A percentile compares a stretch with the other conserved stretches of the same genome.
Evolutionary conservation across 2,888 invertebrate genomes (phyloP).

Genomic region (Diplolepis rosae): DNA sequence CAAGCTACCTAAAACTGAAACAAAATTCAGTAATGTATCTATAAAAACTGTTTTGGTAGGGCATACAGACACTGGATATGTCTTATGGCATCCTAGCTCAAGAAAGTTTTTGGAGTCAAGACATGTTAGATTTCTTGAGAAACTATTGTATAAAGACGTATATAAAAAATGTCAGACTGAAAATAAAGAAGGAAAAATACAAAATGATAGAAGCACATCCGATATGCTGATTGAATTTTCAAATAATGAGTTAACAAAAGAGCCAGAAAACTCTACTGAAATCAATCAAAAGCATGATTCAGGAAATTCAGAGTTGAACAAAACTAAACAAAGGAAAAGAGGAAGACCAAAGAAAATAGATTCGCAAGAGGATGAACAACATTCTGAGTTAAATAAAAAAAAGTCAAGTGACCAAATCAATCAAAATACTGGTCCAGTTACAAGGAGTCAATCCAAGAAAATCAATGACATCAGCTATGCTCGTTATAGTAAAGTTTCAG

Average conservation of each 20-base stretch:
- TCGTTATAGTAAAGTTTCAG: conserved; percentile 16
- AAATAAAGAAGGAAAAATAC: neutral
- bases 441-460: conserved; percentile 35
- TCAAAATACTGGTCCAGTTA: conserved; percentile 24
- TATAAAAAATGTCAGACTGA: conserved; percentile 23
- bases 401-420: too few species aligned
- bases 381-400: neutral
- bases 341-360: conserved; percentile 34
- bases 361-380: neutral
- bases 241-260: conserved; percentile 19
- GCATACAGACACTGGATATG: too few species aligned
- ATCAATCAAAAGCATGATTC: neutral
- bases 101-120: conserved; percentile 40
- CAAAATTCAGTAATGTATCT: conserved; percentile 36
- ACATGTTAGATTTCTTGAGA: conserved; percentile 46
- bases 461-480: conserved; percentile 35
- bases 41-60: conserved; percentile 4
- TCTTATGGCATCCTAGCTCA: neutral
- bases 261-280: neutral
- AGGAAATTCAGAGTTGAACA: conserved; percentile 32
- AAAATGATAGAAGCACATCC: neutral
- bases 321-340: conserved; percentile 42
- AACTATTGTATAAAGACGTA: conserved; percentile 41
- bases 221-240: neutral
- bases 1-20: conserved; percentile 31